These are phyloP conservation scores for Sphaerodactylus townsendi DNA, from an alignment of 2,113 vertebrate species.

Conservation along the genomic window DNA sequence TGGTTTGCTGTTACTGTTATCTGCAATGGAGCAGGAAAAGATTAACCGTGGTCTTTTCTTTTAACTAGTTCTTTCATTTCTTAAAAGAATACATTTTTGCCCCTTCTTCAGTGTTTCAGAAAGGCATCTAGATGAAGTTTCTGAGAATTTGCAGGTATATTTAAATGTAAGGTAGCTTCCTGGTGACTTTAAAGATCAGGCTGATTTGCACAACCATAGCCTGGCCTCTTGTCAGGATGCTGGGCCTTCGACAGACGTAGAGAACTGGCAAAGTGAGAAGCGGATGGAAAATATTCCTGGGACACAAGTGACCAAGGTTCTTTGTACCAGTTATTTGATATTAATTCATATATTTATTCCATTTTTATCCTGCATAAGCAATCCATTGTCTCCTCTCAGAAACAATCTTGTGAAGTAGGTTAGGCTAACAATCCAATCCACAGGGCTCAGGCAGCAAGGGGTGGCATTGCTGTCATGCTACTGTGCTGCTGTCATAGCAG, in stretches of 20 bases:
- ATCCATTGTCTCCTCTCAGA: no score
- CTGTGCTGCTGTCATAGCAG: no score
- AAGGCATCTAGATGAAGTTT: not conserved
- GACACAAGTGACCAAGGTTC: no score
- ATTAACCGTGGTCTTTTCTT: not conserved
- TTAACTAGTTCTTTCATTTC: not conserved
- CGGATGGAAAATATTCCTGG: not conserved
- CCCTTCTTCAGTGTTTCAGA: not conserved
- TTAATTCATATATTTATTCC: no score
- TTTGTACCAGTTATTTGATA: no score
- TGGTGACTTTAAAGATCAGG: no score
- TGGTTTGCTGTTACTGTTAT: not conserved
- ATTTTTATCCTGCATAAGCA: no score
- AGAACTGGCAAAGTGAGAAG: not conserved
- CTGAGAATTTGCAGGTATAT: not conserved
- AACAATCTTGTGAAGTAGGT: no score
- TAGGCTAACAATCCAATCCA: no score
- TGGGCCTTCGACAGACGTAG: not conserved
- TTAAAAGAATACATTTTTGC: not conserved
- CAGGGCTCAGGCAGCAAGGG: no score
- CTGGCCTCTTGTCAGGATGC: not conserved
- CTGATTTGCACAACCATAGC: no score
- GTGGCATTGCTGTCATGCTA: no score
- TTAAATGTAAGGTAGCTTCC: not conserved
- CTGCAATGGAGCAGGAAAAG: not conserved